Evolutionary conservation across 2,888 invertebrate genomes (phyloP).

Genomic region (Eilema sororculum): DNA sequence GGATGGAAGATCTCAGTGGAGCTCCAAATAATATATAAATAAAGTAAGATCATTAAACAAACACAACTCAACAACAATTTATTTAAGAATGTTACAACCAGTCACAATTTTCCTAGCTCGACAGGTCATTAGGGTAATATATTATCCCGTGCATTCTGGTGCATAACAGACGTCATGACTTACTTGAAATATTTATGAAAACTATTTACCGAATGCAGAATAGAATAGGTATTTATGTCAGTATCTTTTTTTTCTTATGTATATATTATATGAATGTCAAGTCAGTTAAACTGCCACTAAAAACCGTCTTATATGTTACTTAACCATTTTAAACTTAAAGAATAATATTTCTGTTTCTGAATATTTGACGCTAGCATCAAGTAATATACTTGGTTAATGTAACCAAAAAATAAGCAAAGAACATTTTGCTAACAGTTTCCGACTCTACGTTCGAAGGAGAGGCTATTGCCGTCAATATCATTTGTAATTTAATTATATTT

Average conservation of each 20-base stretch:
- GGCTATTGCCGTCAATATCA: no score
- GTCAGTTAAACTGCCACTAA: background rate
- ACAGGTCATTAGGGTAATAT: background rate
- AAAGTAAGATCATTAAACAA: background rate
- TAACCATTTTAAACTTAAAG: no score
- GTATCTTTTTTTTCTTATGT: no score
- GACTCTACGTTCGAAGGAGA: background rate
- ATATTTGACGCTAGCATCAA: background rate
- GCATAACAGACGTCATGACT: background rate
- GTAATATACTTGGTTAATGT: no score
- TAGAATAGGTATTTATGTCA: no score
- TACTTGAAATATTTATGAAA: background rate
- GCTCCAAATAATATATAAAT: background rate
- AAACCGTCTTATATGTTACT: no score
- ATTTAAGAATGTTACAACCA: background rate
- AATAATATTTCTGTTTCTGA: no score
- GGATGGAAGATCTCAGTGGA: background rate
- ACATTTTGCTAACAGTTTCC: background rate
- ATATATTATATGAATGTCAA: background rate
- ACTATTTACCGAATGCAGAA: background rate
- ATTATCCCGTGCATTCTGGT: background rate
- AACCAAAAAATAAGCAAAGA: background rate
- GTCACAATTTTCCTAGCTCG: background rate
- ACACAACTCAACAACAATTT: background rate
- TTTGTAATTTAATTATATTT: background rate